A percentile compares a stretch with the other conserved stretches of the same genome.
These are phyloP conservation scores for Melitaea athalia DNA, from an alignment of 2,888 invertebrate species.

Conservation along the genomic window DNA sequence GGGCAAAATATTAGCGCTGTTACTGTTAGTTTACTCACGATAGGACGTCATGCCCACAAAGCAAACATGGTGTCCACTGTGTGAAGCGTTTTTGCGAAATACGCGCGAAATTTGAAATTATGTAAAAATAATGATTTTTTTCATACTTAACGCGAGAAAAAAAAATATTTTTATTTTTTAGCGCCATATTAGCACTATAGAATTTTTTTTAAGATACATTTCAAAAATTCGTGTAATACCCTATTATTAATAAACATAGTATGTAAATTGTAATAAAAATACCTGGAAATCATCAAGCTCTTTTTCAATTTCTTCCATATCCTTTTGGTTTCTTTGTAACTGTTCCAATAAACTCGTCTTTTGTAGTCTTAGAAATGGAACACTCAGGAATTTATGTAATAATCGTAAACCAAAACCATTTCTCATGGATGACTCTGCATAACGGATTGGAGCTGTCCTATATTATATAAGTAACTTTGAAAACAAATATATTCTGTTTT, in stretches of 20 bases:
- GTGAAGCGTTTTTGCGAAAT: too few relatives aligned
- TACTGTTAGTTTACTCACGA: too few relatives aligned
- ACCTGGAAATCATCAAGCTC: conserved; percentile 89
- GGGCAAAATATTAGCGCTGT: too few relatives aligned
- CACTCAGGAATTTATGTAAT: conserved; percentile 96
- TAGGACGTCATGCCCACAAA: too few relatives aligned
- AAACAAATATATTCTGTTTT: neutral
- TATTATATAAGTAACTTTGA: conserved; percentile 28
- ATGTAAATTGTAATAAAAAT: conserved; percentile 14
- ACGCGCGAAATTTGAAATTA: too few relatives aligned
- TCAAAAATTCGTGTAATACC: neutral
- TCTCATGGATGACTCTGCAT: conserved; percentile 96
- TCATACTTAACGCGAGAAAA: too few relatives aligned
- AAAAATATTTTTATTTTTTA: too few relatives aligned
- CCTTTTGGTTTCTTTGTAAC: conserved; percentile 91
- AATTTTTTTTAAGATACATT: too few relatives aligned
- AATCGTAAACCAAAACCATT: conserved; percentile 97
- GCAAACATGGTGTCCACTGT: too few relatives aligned
- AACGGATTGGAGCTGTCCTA: conserved; percentile 87
- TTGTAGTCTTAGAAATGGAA: conserved; percentile 96
- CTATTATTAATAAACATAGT: neutral
- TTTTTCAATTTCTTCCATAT: conserved; percentile 88
- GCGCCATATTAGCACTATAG: too few relatives aligned
- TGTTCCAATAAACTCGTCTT: conserved; percentile 91
- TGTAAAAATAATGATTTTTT: too few relatives aligned